Conservation (phyloP, 2,888 invertebrate genomes). For the Nemotelus nigrinus region DNA sequence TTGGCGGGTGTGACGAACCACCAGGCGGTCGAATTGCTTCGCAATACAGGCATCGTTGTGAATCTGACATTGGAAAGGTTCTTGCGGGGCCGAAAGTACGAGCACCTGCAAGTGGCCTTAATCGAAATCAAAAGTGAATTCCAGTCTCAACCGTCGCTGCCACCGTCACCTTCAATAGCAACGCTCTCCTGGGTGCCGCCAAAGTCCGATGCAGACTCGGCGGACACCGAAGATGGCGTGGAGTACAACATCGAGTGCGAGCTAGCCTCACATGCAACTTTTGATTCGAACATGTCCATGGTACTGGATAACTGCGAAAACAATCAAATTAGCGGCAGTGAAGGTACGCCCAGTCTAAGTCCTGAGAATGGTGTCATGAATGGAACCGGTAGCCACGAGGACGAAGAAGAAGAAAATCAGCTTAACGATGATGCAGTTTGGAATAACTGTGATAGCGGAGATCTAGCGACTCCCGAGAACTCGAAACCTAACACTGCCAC, state of each 20-base stretch:
- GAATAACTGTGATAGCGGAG: slow-evolving; percentile 45
- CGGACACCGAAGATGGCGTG: slow-evolving; percentile 69
- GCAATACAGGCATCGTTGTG: slow-evolving; percentile 92
- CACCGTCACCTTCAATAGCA: slow-evolving; percentile 80
- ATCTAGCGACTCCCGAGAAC: slow-evolving; percentile 59
- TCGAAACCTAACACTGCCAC: slow-evolving; percentile 59
- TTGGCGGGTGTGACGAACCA: slow-evolving; percentile 94
- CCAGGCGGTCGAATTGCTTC: slow-evolving; percentile 93
- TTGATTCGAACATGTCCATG: slow-evolving; percentile 76
- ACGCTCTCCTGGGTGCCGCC: slow-evolving; percentile 80
- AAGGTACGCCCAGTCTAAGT: slow-evolving; percentile 45
- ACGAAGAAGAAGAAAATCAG: background rate
- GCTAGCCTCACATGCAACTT: slow-evolving; percentile 81
- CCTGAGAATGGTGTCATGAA: slow-evolving; percentile 47
- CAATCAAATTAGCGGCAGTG: slow-evolving; percentile 50
- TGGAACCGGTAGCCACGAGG: slow-evolving; percentile 36
- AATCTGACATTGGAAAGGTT: slow-evolving; percentile 91
- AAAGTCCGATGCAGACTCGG: slow-evolving; percentile 65
- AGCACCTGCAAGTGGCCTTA: slow-evolving; percentile 89
- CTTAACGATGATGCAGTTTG: slow-evolving; percentile 27
- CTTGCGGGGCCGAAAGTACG: slow-evolving; percentile 90
- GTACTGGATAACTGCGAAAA: slow-evolving; percentile 56
- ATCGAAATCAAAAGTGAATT: slow-evolving; percentile 68
- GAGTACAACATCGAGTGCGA: slow-evolving; percentile 76
- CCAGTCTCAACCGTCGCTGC: slow-evolving; percentile 64